These are phyloP conservation scores for Porites australiensis DNA, from an alignment of 64 coral and sea anemone genomes.

Conservation along the genomic window DNA sequence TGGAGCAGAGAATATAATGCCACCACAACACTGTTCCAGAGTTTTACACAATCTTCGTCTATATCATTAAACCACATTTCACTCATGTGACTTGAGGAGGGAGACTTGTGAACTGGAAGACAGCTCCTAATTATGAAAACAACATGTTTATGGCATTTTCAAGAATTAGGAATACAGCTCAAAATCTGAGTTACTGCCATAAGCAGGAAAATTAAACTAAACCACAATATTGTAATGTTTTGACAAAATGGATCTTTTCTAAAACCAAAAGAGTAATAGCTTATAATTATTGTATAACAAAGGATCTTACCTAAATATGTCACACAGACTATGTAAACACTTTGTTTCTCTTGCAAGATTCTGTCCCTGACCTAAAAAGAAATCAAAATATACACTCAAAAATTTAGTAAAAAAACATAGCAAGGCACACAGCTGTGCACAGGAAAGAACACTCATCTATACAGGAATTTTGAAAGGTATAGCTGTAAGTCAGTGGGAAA, in stretches of 20 bases:
- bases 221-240: neutral
- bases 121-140: neutral
- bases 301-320: constrained; percentile 14
- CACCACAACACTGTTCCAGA: constrained; percentile 18
- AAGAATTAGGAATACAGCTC: too few relatives aligned
- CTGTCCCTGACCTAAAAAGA: constrained; percentile 10
- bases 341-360: constrained; percentile 59
- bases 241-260: too few relatives aligned
- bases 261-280: too few relatives aligned
- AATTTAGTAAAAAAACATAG: too few relatives aligned
- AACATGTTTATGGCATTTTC: neutral
- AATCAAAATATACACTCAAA: neutral
- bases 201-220: too few relatives aligned
- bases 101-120: constrained; percentile 7
- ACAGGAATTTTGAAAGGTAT: too few relatives aligned
- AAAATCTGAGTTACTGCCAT: too few relatives aligned
- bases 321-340: constrained; percentile 51
- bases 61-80: constrained; percentile 29
- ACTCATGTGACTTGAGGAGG: neutral
- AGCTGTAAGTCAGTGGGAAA: neutral
- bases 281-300: neutral
- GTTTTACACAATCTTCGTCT: neutral
- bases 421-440: too few relatives aligned
- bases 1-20: constrained; percentile 34
- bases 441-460: too few relatives aligned